Evolutionary conservation across 2,888 invertebrate species (phyloP).

Genomic region (Tinea pellionella): DNA sequence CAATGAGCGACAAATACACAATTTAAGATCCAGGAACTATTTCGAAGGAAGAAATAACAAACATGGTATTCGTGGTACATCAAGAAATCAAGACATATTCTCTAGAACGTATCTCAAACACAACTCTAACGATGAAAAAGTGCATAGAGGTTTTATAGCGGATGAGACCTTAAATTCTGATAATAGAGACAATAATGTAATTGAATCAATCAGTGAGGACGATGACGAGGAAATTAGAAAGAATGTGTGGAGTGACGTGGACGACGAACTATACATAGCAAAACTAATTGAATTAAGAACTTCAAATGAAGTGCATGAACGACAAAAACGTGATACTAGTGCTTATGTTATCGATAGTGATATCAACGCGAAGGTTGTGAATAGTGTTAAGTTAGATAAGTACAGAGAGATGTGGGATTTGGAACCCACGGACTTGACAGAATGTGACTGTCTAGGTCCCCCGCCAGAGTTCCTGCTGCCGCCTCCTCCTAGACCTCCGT

Average conservation of each 20-base stretch:
- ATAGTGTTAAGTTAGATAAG: constrained; percentile 64
- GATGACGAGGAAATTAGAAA: constrained; percentile 46
- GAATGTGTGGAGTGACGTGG: constrained; percentile 61
- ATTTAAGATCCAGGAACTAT: not conserved
- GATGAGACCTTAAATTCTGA: constrained; percentile 1
- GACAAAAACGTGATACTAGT: constrained; percentile 61
- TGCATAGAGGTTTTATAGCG: constrained; percentile 15
- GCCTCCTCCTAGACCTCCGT: constrained; percentile 79
- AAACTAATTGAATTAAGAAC: constrained; percentile 53
- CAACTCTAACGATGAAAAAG: not conserved
- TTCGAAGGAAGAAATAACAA: not conserved
- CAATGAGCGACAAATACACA: not conserved
- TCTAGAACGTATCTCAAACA: not conserved
- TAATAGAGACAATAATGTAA: constrained; percentile 9
- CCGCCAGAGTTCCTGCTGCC: constrained; percentile 81
- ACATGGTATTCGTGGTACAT: not conserved
- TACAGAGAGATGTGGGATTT: constrained; percentile 76
- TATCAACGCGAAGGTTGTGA: constrained; percentile 64
- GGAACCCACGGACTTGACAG: constrained; percentile 75
- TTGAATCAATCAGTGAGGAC: not conserved
- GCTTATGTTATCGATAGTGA: constrained; percentile 53
- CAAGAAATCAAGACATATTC: constrained; percentile 1
- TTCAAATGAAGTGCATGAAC: constrained; percentile 50
- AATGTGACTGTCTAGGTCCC: constrained; percentile 81
- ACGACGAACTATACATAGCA: constrained; percentile 64